phyloP scores from a whole-genome alignment of 2,888 invertebrate genomes.

The Cybosia mesomella region DNA sequence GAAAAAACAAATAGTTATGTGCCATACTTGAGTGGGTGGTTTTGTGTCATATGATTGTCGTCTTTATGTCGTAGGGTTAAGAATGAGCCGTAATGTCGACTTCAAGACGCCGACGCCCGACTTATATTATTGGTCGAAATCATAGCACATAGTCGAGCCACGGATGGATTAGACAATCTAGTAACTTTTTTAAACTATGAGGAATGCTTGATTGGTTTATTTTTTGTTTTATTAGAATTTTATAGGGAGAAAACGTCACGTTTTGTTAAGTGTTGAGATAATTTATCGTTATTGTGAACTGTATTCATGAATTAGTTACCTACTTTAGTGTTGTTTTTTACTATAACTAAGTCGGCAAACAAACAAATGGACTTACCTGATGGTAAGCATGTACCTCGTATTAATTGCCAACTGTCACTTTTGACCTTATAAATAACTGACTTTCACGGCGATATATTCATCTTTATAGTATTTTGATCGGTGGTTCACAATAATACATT shows the following conservation, averaged over 20 bases:
- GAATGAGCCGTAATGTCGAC: constrained; percentile 48
- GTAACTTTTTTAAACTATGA: constrained; percentile 32
- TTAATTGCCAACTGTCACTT: not conserved
- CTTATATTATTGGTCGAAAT: constrained; percentile 61
- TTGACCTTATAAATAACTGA: not conserved
- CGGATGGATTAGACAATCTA: constrained; percentile 40
- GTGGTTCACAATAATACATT: not conserved
- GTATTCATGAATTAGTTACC: not conserved
- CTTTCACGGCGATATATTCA: no score
- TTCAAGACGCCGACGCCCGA: constrained; percentile 45
- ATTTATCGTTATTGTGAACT: constrained; percentile 2
- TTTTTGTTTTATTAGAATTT: constrained; percentile 30
- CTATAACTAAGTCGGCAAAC: not conserved
- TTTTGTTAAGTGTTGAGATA: constrained; percentile 23
- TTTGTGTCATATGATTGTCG: constrained; percentile 51
- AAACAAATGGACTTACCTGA: not conserved
- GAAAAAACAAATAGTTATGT: constrained; percentile 74
- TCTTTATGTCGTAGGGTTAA: constrained; percentile 53
- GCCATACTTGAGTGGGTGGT: constrained; percentile 71
- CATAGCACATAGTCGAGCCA: constrained; percentile 48
- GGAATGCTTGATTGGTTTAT: constrained; percentile 28
- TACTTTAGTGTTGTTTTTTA: not conserved
- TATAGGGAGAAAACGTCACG: constrained; percentile 6
- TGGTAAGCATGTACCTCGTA: not conserved
- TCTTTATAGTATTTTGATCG: no score